Base-by-base conservation (phyloP, 1,140 invertebrate genomes). In the Brachionus plicatilis region DNA sequence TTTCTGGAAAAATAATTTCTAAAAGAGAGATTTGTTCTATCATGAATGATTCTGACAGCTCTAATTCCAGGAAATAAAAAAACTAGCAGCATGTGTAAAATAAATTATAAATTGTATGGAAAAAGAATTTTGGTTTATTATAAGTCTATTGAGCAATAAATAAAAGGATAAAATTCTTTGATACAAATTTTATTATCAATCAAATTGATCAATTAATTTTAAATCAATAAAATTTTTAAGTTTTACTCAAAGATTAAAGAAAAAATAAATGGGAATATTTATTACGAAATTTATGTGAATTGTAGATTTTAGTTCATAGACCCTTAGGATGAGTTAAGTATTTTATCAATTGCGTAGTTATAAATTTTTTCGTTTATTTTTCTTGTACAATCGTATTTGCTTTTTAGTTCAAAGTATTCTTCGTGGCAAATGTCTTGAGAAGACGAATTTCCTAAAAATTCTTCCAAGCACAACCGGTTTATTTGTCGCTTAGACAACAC, bases 341-440 rank as follows among this genome's bases (percentile, higher is more conserved):
- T 82, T 82, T 82, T 82, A 65, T 82, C 79, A 29, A 82, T 24
- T 37, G 79, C 79, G 60, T 45, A 82, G 43, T 82, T 82, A 14
- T 82, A 82, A 27, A 82, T 82, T 60, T 68, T 60, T 65, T 82
- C 53, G 65, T 82, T 82, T 37, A 68, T 82, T 76, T 53, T 76
- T 50, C 47, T 76, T 7, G 72, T 76, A 76, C 47, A 50, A 76
- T 76, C 72, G 14, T 76, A 76, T 76, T 76, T 76, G 43, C 72
- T 47, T 47, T 76, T 76, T 4, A 76, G 43, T 76, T 76, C 72
- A 50, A 76, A 76, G 27, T 76, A 76, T 29, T 76, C 72, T 50
- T 76, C 72, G 4, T 76, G 45, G n/a, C 72, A 76, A 2, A 50
- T 50, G 6, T 76, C 72, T 29, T 76, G 7, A 11, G 68, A 24